phyloP scores from a whole-genome alignment of 2,888 invertebrate genomes.

The Drosophila borborema region DNA sequence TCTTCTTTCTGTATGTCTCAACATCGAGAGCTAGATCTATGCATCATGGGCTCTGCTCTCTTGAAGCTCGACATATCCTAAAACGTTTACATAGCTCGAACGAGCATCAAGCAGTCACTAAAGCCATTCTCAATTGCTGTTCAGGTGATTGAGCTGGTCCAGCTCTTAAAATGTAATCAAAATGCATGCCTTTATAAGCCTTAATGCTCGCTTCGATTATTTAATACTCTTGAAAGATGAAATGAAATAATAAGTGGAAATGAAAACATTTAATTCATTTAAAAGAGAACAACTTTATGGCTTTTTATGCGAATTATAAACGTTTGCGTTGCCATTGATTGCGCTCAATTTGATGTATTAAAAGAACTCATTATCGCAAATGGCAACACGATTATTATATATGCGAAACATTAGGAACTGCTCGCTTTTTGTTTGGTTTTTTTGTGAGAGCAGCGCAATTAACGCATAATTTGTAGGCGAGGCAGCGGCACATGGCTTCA shows the following conservation, averaged over 20 bases:
- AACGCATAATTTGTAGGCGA: constrained; percentile 62
- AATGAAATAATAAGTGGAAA: not conserved
- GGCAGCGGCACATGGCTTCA: constrained; percentile 54
- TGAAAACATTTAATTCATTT: constrained; percentile 2
- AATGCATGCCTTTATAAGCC: constrained; percentile 14
- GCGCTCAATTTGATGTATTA: constrained; percentile 2
- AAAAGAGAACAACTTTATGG: not conserved
- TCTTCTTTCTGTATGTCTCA: no score
- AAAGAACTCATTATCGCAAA: not conserved
- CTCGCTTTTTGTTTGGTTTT: not conserved
- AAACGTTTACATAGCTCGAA: not conserved
- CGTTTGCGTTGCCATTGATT: not conserved
- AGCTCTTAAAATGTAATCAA: constrained; percentile 24
- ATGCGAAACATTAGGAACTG: not conserved
- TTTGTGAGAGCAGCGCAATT: constrained; percentile 46
- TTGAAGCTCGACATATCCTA: not conserved
- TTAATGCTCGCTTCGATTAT: constrained; percentile 8
- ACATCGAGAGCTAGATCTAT: not conserved
- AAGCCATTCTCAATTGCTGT: not conserved
- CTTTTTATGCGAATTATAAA: not conserved
- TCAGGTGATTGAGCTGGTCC: constrained; percentile 25
- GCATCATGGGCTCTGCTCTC: not conserved
- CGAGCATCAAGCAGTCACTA: not conserved
- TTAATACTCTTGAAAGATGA: not conserved
- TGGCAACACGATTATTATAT: constrained; percentile 4